Evolutionary conservation across 2,113 vertebrate genomes (phyloP), one percentile per base, ranked within the genome.

Genomic region (Glaucomys volans): DNA sequence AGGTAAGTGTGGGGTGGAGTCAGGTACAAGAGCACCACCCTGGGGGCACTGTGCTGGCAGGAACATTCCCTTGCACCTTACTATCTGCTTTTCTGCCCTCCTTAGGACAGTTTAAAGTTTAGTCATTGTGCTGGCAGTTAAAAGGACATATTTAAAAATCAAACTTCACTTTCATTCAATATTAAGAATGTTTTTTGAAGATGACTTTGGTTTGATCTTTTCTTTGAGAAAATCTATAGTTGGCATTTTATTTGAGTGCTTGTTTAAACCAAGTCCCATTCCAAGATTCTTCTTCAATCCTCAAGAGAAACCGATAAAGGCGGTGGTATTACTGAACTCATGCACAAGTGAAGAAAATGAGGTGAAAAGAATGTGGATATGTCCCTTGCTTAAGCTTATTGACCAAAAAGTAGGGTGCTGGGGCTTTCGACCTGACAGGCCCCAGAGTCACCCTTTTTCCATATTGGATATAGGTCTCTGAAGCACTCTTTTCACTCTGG

Each of bases 11-110:
- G 69, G 0, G 0, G 18, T 72, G 44, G 76, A 40, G 17, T 40
- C 59, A 50, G 26, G 42, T 3, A 3, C 10, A 40, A n/a, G 44
- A 47, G 66, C 0, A 0, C 57, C 30, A 24, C 2, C 17, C 12
- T 0, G 2, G 16, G 62, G 52, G 26, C 42, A 22, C 28, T 5
- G 2, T 0, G 3, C 26, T 26, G 71, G 44, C 59, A 66, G n/a
- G 37, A 44, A 26, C 7, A 12, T 84, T 67, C 47, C 69, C 32
- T 88, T 52, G 13, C 42, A 13, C 81, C 76, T 57, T 64, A 22
- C 30, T 11, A 6, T 44, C 44, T 52, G 5, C 22, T 57, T 37
- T 42, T 30, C 74, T 64, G 0, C 71, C 32, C 76, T 77, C 16
- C 74, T 69, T 1, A 0, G 11, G 37, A 66, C 37, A 66, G 64